Percentiles rank a stretch among this genome's conserved stretches.
phyloP scores from a whole-genome alignment of 2,113 vertebrate species.

The human region GRCh38 chrX:151684001-151684500 shows the following conservation, averaged over 20 bases:
- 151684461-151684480: background rate
- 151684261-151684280: background rate
- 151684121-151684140: background rate
- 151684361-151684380: background rate
- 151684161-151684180: background rate
- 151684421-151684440: background rate
- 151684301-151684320: background rate
- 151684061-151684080: background rate
- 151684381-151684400: background rate
- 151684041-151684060: background rate
- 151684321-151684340: background rate
- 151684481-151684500: background rate
- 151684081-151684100: background rate
- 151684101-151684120: background rate
- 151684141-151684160: background rate
- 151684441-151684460: background rate
- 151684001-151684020: background rate
- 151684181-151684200: background rate
- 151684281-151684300: background rate
- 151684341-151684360: background rate
- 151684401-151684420: background rate
- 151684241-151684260: background rate
- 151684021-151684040: background rate
- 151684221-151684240: background rate
- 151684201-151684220: background rate